Percentiles rank a stretch among this genome's conserved stretches.
These are phyloP conservation scores for Scarus forsteni DNA, from an alignment of 2,797 vertebrate species.

Conservation along the genomic window DNA sequence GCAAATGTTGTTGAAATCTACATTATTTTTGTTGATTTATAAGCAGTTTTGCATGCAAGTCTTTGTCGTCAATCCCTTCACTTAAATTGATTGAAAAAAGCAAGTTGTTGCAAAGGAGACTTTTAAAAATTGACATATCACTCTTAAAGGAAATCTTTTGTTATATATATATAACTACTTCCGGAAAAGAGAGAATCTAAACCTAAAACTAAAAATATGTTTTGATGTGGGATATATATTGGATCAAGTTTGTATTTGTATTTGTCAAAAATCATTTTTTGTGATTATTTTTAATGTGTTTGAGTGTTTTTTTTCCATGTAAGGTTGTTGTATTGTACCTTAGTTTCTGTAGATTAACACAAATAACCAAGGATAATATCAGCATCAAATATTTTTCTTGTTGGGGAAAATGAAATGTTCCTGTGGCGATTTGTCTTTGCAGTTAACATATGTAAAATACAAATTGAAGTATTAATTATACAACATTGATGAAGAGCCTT, in stretches of 20 bases:
- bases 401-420: slow-evolving; percentile 54
- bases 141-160: no score
- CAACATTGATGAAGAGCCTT: no score
- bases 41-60: slow-evolving; percentile 54
- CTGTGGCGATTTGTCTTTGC: slow-evolving; percentile 44
- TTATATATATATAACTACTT: no score
- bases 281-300: slow-evolving; percentile 1
- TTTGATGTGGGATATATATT: neutral
- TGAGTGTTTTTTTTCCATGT: slow-evolving; percentile 17
- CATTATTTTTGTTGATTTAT: slow-evolving; percentile 37
- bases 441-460: slow-evolving; percentile 52
- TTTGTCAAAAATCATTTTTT: neutral
- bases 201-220: no score
- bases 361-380: slow-evolving; percentile 18
- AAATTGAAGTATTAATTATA: slow-evolving; percentile 75
- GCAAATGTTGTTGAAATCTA: slow-evolving; percentile 23
- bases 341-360: slow-evolving; percentile 16
- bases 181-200: no score
- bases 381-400: slow-evolving; percentile 25
- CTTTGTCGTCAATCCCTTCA: slow-evolving; percentile 30
- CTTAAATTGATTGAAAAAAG: slow-evolving; percentile 1
- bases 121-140: neutral
- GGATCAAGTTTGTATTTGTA: slow-evolving; percentile 1
- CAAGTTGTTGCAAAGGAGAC: neutral
- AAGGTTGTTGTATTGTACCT: slow-evolving; percentile 15